Conservation (phyloP, 2,797 vertebrate species). For the Gouania willdenowi region DNA sequence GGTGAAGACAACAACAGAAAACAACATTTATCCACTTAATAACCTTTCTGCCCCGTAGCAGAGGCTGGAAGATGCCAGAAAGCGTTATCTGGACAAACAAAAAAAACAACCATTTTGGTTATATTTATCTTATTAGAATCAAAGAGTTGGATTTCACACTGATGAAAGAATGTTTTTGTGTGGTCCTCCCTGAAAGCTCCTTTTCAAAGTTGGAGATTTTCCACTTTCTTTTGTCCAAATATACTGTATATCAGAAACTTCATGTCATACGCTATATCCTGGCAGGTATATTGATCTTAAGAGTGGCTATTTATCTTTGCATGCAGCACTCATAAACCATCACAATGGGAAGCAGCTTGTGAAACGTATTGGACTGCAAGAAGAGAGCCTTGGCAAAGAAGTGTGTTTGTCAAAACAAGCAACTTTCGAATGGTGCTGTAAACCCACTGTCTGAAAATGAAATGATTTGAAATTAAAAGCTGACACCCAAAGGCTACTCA, state of each 20-base stretch:
- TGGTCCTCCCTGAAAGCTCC: neutral
- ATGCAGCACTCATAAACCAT: conserved; percentile 12
- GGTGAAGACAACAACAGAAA: conserved; percentile 43
- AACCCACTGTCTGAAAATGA: conserved; percentile 31
- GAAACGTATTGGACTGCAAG: conserved; percentile 16
- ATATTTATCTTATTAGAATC: neutral
- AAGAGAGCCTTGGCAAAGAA: neutral
- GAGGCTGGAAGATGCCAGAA: conserved; percentile 15
- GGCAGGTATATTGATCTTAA: conserved; percentile 11
- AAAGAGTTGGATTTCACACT: neutral
- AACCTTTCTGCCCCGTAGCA: conserved; percentile 19
- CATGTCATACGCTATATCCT: conserved; percentile 14
- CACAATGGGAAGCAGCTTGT: conserved; percentile 17
- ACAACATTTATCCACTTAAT: conserved; percentile 44
- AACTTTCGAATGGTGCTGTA: conserved; percentile 32
- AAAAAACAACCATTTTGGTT: neutral
- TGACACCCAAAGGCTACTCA: conserved; percentile 29
- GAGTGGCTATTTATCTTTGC: conserved; percentile 11
- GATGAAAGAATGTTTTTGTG: neutral
- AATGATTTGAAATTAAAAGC: conserved; percentile 30
- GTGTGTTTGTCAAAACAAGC: conserved; percentile 11
- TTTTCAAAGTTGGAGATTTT: neutral
- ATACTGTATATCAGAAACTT: conserved; percentile 3
- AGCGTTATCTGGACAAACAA: conserved; percentile 4
- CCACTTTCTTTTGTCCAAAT: conserved; percentile 4